Conservation (phyloP, 2,888 invertebrate genomes). For the Meta bourneti region DNA sequence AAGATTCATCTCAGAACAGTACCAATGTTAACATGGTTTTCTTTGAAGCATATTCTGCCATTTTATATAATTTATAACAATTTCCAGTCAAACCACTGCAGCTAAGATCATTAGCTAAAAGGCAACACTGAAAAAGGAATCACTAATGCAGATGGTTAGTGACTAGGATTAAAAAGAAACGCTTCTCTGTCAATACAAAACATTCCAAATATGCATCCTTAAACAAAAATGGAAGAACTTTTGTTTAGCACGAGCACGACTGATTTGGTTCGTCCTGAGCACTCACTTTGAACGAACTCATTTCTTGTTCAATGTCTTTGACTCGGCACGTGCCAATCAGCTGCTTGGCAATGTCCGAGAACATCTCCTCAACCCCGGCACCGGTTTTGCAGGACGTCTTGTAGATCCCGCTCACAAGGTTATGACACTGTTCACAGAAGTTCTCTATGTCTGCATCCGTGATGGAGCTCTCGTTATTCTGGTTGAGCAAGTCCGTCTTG, state of each 20-base stretch:
- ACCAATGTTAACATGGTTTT: background rate
- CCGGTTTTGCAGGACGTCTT: conserved; percentile 94
- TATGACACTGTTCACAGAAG: conserved; percentile 90
- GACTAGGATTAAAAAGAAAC: conserved; percentile 62
- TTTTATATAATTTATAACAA: background rate
- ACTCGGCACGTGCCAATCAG: conserved; percentile 90
- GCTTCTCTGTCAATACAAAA: background rate
- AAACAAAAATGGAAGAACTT: background rate
- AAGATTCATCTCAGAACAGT: background rate
- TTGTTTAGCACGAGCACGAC: conserved; percentile 64
- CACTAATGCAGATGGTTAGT: conserved; percentile 26
- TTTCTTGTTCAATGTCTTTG: conserved; percentile 86
- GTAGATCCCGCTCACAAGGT: conserved; percentile 91
- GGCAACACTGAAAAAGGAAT: conserved; percentile 20
- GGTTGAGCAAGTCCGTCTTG: conserved; percentile 87
- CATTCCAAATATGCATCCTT: background rate
- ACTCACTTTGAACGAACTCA: conserved; percentile 78
- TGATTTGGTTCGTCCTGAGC: conserved; percentile 74
- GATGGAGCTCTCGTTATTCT: conserved; percentile 83
- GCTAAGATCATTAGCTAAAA: conserved; percentile 1
- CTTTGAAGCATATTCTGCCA: background rate
- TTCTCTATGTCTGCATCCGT: conserved; percentile 93
- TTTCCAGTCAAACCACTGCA: background rate
- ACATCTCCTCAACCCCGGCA: conserved; percentile 93
- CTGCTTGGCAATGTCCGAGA: conserved; percentile 91